Base-by-base conservation (phyloP, 2,797 vertebrate species). In the Dendrocincla fuliginosa region DNA sequence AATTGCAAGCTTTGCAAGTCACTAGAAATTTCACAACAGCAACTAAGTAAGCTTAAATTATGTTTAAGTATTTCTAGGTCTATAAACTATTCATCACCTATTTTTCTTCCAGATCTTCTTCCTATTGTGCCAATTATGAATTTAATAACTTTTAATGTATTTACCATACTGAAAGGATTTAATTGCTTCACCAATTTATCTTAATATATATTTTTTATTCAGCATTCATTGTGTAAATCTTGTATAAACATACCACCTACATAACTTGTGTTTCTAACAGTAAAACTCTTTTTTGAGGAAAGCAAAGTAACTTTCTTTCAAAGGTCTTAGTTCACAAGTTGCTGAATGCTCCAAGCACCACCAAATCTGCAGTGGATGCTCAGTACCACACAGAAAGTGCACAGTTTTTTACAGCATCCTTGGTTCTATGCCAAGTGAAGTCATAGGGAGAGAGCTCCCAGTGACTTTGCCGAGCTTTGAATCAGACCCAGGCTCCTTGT, bases 41-140 rank as follows among this genome's bases (percentile, higher is more conserved):
- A 86, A 68, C 6, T 30, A 86, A 69, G 16, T 55, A 49, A 63
- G 2, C 18, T 73, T 84, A 73, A 91, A 76, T 90, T 53, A 41
- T 53, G 4, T 86, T 80, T 65, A 55, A 64, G 11, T 75, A 33
- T 92, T 89, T 91, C 73, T 61, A 68, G 10, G 25, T 88, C 49
- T 93, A 19, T 60, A 50, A 91, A 47, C 12, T 24, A 7, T 78
- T 53, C 5, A 3, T 39, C 15, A 39, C 61, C 24, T 61, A 13
- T 0, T 65, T 49, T 70, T 84, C 75, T 53, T 23, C 11, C 32
- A 73, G 42, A 65, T 78, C 25, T 84, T 75, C 39, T 64, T 93
- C 15, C 35, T 73, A 2, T 39, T 14, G 19, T 73, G 19, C 20
- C 19, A 9, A 78, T 78, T 81, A 80, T 0, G 0, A 37, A 71